Percentiles rank a stretch among this genome's conserved stretches.
Conservation (phyloP, 2,797 vertebrate species). For the Centroberyx gerrardi region DNA sequence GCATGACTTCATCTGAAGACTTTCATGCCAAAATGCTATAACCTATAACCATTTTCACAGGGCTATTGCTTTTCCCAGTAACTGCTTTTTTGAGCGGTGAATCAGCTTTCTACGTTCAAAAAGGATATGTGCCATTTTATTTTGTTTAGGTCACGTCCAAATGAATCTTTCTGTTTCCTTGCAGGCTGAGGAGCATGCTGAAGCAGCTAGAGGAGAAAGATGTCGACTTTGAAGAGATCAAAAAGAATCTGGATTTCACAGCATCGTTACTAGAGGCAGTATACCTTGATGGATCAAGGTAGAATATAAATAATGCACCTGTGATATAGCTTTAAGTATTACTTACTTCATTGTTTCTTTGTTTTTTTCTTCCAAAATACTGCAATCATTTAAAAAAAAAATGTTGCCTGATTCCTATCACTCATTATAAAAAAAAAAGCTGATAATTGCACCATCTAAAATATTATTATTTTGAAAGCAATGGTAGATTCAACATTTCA, state of each 20-base stretch:
- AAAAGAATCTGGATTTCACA: slow-evolving; percentile 91
- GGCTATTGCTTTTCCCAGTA: background rate
- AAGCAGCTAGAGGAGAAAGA: slow-evolving; percentile 92
- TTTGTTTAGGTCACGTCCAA: slow-evolving; percentile 16
- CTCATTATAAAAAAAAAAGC: no score
- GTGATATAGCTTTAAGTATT: background rate
- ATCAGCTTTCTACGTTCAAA: slow-evolving; percentile 7
- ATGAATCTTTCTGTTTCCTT: slow-evolving; percentile 22
- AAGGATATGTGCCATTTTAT: slow-evolving; percentile 10
- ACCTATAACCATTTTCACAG: slow-evolving; percentile 9
- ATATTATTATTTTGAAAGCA: background rate
- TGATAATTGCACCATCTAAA: no score
- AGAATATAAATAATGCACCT: slow-evolving; percentile 8
- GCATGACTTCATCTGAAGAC: slow-evolving; percentile 15
- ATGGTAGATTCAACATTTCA: background rate
- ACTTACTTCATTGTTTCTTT: background rate
- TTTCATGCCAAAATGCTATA: slow-evolving; percentile 13
- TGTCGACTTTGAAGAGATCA: slow-evolving; percentile 91
- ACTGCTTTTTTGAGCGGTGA: slow-evolving; percentile 15
- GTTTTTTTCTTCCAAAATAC: no score
- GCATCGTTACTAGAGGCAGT: slow-evolving; percentile 92
- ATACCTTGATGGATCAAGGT: slow-evolving; percentile 93
- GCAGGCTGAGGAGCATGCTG: slow-evolving; percentile 90
- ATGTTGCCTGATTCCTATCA: no score
- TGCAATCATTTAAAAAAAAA: no score